These are phyloP conservation scores for Rhinatrema bivittatum DNA, from an alignment of 2,797 vertebrate genomes.

Conservation along the genomic window DNA sequence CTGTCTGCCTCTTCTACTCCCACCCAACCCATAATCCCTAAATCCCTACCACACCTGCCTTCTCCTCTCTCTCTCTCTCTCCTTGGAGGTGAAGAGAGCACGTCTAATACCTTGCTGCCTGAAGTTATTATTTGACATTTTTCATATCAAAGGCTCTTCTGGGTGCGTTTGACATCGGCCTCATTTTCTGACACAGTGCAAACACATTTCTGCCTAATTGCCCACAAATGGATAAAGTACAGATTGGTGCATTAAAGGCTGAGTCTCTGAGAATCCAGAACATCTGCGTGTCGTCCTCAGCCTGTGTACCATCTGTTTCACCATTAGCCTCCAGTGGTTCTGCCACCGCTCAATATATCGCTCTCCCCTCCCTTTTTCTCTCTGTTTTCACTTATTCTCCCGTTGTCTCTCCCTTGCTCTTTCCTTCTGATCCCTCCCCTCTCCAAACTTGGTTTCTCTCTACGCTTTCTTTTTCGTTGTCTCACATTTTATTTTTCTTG, in stretches of 20 bases:
- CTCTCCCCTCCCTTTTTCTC: constrained; percentile 10
- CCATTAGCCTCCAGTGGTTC: constrained; percentile 21
- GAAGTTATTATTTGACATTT: no score
- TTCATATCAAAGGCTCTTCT: no score
- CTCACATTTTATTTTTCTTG: constrained; percentile 37
- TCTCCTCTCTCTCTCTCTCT: neutral
- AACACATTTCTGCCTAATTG: constrained; percentile 92
- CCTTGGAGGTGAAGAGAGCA: no score
- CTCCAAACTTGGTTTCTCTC: neutral
- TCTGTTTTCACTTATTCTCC: constrained; percentile 15
- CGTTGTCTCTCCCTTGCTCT: neutral
- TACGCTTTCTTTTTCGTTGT: constrained; percentile 8
- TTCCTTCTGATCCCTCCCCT: neutral
- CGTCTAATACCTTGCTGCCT: no score
- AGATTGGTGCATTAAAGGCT: constrained; percentile 69
- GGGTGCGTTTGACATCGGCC: constrained; percentile 51
- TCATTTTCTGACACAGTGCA: constrained; percentile 65
- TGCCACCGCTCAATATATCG: constrained; percentile 1
- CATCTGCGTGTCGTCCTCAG: constrained; percentile 76
- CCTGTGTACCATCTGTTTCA: constrained; percentile 76
- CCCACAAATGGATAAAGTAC: constrained; percentile 77
- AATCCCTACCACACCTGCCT: neutral
- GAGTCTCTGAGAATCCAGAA: constrained; percentile 71
- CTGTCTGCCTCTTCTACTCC: neutral
- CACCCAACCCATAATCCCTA: no score